Conservation (phyloP, 2,797 vertebrate genomes). For the Gambelia wislizenii region DNA sequence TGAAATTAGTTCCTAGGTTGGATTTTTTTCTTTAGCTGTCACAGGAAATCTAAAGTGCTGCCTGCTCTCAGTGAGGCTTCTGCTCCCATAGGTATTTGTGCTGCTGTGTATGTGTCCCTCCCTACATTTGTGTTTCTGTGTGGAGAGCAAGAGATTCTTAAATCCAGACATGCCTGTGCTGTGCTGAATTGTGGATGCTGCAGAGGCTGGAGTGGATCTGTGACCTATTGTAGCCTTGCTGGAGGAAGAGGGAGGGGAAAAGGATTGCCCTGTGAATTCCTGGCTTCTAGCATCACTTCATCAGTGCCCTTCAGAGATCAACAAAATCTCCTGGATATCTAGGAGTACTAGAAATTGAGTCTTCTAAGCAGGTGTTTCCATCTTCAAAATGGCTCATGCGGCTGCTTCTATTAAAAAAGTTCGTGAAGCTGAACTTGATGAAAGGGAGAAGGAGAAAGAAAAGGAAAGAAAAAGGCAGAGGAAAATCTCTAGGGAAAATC, state of each 20-base stretch:
- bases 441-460: slow-evolving; percentile 91
- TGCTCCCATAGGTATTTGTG: not conserved
- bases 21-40: slow-evolving; percentile 64
- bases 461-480: slow-evolving; percentile 89
- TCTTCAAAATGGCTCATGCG: slow-evolving; percentile 92
- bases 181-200: slow-evolving; percentile 68
- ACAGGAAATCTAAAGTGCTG: slow-evolving; percentile 64
- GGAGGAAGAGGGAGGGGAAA: slow-evolving; percentile 50
- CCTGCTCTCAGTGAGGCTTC: slow-evolving; percentile 66
- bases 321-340: slow-evolving; percentile 71
- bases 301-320: slow-evolving; percentile 70
- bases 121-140: slow-evolving; percentile 23
- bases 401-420: slow-evolving; percentile 98
- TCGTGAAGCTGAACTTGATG: slow-evolving; percentile 87
- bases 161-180: slow-evolving; percentile 6
- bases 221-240: slow-evolving; percentile 69
- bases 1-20: slow-evolving; percentile 68
- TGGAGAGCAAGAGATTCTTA: slow-evolving; percentile 20
- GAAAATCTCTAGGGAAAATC: slow-evolving; percentile 90
- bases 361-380: slow-evolving; percentile 52
- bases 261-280: slow-evolving; percentile 68
- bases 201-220: slow-evolving; percentile 72
- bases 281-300: slow-evolving; percentile 56
- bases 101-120: not conserved
- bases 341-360: slow-evolving; percentile 52